Base-by-base conservation (phyloP, 2,888 invertebrate species). In the Prostheceraeus crozeri region DNA sequence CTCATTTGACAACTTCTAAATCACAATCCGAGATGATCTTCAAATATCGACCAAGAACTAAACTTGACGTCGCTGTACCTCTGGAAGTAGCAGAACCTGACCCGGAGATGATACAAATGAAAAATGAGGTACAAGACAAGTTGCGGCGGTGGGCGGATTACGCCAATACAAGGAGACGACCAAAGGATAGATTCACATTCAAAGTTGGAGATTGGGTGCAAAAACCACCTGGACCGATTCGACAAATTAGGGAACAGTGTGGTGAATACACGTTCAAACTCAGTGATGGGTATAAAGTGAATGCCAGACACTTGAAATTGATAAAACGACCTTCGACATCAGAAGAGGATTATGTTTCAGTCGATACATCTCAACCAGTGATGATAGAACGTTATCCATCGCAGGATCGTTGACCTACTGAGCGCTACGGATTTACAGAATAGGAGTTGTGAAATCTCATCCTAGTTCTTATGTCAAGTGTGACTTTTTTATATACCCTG, bases 251-350 rank as follows among this genome's bases (percentile, higher is more conserved):
- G 27, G 19, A 54, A 28, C 19, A 35, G 16, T 30, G 31, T 54
- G 54, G 54, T 27, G 31, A 8, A 33, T 54, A 54, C 33, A 27
- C 45, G 19, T 54, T 54, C 19, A 35, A 54, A 21, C 27, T 28
- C 33, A 54, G 33, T 54, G 54, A 54, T 28, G 54, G 54, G 31
- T 54, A 35, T 16, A 35, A 11, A 6, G 35, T 54, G 6, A 54
- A 54, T 28, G 33, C 54, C 46, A 28, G 45, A 23, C 27, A 54
- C 19, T 28, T 54, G 51, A 23, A 28, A 10, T 54, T 54, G 54
- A 35, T 54, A 21, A 30, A 30, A 33, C 31, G 51, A 54, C 31
- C 54, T 30, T n/a, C n/a, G n/a, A n/a, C n/a, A n/a, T n/a, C n/a
- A n/a, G n/a, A n/a, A n/a, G 48, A 48, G 28, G 48, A 48, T 28